Base-by-base conservation (phyloP, 1,140 invertebrate species). In the Drosophila watanabei region DNA sequence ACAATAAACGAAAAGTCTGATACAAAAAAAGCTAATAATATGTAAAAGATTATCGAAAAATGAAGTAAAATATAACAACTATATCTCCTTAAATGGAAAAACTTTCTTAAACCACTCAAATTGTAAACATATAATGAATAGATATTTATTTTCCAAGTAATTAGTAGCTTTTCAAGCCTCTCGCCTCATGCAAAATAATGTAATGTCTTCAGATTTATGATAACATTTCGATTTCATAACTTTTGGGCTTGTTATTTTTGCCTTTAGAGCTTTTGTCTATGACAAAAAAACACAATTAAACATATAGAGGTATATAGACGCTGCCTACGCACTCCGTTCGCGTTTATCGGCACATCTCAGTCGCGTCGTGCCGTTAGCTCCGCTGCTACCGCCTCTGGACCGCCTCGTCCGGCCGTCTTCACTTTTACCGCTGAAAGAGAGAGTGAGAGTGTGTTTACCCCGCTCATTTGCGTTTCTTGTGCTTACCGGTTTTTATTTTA, bases 381-480 rank as follows among this genome's bases (percentile, higher is more conserved):
- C 43, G 43, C 18, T 16, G 43, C 18, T 45, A 45, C 48, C 69
- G 37, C 62, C 71, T 20, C 65, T 33, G 35, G 20, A 39, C 54
- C 54, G 54, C 54, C 54, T 57, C 9, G 35, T 20, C 52, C 41
- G 35, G 33, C 52, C 41, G 41, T 75, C 82, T 79, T 68, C 86
- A 86, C 86, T 90, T 90, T 90, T 90, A 90, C 87, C 84, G 81
- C 68, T 39, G 56, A 86, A 82, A 77, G 79, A 66, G 69, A 90
- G 81, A 90, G 86, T 86, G 86, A 90, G 86, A 87, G 87, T 90
- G 87, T 90, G 79, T 90, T 90, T 86, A 70, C 56, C 52, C 80
- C 80, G 79, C 86, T 90, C 82, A 89, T 90, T 90, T 80, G 86
- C 85, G 85, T 89, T 88, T 86, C 64, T 62, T 69, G 52, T 64